Percentiles rank a stretch among this genome's conserved stretches.
These are phyloP conservation scores for Orycteropus afer DNA, from an alignment of 2,113 vertebrate species.

Conservation along the genomic window DNA sequence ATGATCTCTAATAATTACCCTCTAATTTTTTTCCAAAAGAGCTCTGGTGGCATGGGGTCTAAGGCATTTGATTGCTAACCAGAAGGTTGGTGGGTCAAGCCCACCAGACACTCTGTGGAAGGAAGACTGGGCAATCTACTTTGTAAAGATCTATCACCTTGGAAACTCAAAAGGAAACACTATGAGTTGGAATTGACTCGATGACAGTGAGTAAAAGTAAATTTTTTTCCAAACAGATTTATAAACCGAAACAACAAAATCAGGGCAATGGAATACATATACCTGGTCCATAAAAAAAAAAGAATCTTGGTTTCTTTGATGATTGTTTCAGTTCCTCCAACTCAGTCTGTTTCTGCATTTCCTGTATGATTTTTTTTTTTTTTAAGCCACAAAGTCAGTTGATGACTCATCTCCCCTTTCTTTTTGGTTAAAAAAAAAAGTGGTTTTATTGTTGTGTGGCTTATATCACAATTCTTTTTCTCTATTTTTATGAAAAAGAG, in stretches of 20 bases:
- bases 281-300: neutral
- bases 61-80: no score
- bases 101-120: no score
- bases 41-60: no score
- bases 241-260: constrained; percentile 38
- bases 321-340: constrained; percentile 59
- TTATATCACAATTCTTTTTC: neutral
- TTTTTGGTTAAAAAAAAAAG: constrained; percentile 30
- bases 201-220: no score
- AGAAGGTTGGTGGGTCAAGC: no score
- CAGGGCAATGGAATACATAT: neutral
- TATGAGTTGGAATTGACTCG: no score
- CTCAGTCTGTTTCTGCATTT: constrained; percentile 67
- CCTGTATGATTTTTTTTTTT: constrained; percentile 59
- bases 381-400: constrained; percentile 62
- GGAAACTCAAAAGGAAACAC: no score
- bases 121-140: no score
- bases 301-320: constrained; percentile 42
- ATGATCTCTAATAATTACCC: neutral
- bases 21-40: no score
- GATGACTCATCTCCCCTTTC: constrained; percentile 60
- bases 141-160: no score
- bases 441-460: neutral
- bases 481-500: constrained; percentile 46
- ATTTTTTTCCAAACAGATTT: neutral